phyloP scores from a whole-genome alignment of 2,797 vertebrate genomes.

The Acrocephalus scirpaceus region DNA sequence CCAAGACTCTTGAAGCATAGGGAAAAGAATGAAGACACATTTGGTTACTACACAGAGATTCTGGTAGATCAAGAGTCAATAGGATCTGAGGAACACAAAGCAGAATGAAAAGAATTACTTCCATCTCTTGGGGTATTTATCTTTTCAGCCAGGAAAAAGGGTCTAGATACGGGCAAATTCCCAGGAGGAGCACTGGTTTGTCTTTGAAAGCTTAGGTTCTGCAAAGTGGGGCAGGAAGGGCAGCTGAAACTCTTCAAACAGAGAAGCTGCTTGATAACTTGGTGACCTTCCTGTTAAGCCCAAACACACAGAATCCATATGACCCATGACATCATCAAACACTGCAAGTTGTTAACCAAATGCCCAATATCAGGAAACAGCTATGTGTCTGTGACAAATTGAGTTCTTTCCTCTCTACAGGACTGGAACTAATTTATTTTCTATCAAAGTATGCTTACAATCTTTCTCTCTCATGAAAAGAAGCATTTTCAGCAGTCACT shows the following conservation, averaged over 20 bases:
- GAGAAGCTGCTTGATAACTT: background rate
- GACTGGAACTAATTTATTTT: background rate
- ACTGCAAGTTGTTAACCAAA: slow-evolving; percentile 49
- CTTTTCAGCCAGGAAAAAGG: background rate
- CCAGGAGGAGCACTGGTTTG: background rate
- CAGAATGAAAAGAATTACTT: background rate
- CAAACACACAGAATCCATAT: slow-evolving; percentile 37
- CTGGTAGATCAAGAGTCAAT: background rate
- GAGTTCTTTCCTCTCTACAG: slow-evolving; percentile 34
- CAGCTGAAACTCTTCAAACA: slow-evolving; percentile 20
- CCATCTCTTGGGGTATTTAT: no score
- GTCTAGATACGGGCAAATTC: background rate
- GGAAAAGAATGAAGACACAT: background rate
- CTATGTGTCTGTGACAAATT: slow-evolving; percentile 41
- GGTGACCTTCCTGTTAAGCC: slow-evolving; percentile 47
- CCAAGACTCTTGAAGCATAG: background rate
- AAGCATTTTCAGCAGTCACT: background rate
- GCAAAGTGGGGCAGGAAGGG: background rate
- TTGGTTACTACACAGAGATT: background rate
- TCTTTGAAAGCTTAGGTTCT: background rate
- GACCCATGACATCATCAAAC: slow-evolving; percentile 32
- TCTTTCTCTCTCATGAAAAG: background rate
- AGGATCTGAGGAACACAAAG: background rate
- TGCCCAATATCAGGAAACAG: slow-evolving; percentile 61
- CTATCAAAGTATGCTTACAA: background rate